These are phyloP conservation scores for Drosophila miranda DNA, from an alignment of 1,140 invertebrate genomes.

Conservation along the genomic window DNA sequence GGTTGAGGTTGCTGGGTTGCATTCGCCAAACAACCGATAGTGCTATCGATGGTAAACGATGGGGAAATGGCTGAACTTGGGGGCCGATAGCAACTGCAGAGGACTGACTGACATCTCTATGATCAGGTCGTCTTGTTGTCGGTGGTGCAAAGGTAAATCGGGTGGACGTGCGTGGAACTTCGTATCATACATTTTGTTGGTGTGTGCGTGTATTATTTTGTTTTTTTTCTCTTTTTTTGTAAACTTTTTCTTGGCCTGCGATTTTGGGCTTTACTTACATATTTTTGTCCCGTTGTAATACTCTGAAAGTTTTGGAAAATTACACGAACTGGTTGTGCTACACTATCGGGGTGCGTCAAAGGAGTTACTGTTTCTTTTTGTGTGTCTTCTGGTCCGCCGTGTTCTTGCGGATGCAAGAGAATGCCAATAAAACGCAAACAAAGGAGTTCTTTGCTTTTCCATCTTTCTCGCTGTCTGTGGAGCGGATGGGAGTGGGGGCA, in stretches of 20 bases:
- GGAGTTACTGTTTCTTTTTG: slow-evolving; percentile 11
- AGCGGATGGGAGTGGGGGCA: slow-evolving; percentile 21
- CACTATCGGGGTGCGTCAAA: slow-evolving; percentile 12
- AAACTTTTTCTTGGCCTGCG: slow-evolving; percentile 5
- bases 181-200: slow-evolving; percentile 30
- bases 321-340: slow-evolving; percentile 1
- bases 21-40: no score
- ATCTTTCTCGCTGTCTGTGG: slow-evolving; percentile 39
- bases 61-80: no score
- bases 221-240: slow-evolving; percentile 29
- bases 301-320: slow-evolving; percentile 3
- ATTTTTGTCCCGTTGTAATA: slow-evolving; percentile 3
- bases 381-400: slow-evolving; percentile 9
- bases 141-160: slow-evolving; percentile 22
- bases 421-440: slow-evolving; percentile 59
- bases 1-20: no score
- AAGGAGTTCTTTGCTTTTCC: slow-evolving; percentile 62
- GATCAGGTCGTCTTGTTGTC: no score
- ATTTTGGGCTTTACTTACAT: slow-evolving; percentile 11
- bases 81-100: no score
- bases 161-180: slow-evolving; percentile 43
- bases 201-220: slow-evolving; percentile 52
- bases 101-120: no score
- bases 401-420: slow-evolving; percentile 24
- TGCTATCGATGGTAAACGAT: no score